Conservation (phyloP, 2,113 vertebrate species). For the Pagrus major region DNA sequence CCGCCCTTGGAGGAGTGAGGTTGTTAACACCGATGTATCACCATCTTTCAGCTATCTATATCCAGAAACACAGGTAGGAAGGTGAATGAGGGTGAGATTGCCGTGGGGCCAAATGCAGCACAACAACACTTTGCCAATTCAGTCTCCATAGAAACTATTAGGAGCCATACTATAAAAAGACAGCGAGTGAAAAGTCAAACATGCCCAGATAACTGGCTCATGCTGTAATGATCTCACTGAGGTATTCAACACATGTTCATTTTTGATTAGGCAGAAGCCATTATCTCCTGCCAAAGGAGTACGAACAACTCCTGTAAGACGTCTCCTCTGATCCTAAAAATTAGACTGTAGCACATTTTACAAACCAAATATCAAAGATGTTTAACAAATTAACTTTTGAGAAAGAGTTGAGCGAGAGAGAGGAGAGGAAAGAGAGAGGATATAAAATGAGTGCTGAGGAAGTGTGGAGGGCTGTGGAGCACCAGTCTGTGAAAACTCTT, state of each 20-base stretch:
- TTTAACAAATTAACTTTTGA: slow-evolving; percentile 11
- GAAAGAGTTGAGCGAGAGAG: background rate
- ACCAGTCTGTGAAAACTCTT: slow-evolving; percentile 67
- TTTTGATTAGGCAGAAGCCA: slow-evolving; percentile 21
- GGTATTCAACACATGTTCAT: slow-evolving; percentile 29
- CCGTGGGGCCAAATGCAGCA: slow-evolving; percentile 53
- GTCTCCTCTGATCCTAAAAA: background rate
- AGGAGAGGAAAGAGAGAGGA: slow-evolving; percentile 19
- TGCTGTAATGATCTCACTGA: slow-evolving; percentile 32
- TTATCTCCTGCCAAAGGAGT: slow-evolving; percentile 22
- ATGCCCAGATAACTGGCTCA: slow-evolving; percentile 25
- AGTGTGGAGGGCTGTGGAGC: slow-evolving; percentile 31
- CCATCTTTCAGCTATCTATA: slow-evolving; percentile 59
- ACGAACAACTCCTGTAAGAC: slow-evolving; percentile 1
- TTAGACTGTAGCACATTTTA: background rate
- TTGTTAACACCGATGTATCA: slow-evolving; percentile 47
- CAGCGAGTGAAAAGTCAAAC: slow-evolving; percentile 23
- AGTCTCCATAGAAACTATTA: slow-evolving; percentile 76
- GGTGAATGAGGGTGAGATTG: slow-evolving; percentile 62
- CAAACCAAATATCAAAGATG: slow-evolving; percentile 14
- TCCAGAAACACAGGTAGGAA: slow-evolving; percentile 65
- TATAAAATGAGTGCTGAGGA: slow-evolving; percentile 45
- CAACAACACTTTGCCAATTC: slow-evolving; percentile 55
- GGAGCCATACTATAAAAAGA: slow-evolving; percentile 58
- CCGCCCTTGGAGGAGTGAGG: background rate